phyloP scores from a whole-genome alignment of 2,888 invertebrate species.

The Meiosimyza decipiens region DNA sequence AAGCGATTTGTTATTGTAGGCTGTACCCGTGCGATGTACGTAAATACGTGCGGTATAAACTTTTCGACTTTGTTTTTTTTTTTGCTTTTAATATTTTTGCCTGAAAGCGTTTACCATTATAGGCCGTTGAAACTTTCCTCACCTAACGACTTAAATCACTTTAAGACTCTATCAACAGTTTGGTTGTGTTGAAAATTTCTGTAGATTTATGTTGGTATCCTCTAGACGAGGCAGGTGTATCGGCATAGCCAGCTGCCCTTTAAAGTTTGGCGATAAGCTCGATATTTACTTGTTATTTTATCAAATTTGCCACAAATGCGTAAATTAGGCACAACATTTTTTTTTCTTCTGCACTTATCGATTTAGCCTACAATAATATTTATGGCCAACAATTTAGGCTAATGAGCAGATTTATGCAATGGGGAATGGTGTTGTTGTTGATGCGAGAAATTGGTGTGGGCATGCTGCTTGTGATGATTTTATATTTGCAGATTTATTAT shows the following conservation, averaged over 20 bases:
- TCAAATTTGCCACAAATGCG: constrained; percentile 5
- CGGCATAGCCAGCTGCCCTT: background rate
- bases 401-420: constrained; percentile 8
- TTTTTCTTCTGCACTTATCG: background rate
- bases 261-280: background rate
- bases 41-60: background rate
- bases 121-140: constrained; percentile 47
- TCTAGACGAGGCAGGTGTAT: background rate
- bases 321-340: constrained; percentile 3
- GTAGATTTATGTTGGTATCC: too few relatives aligned
- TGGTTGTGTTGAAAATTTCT: constrained; percentile 9
- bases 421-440: too few relatives aligned
- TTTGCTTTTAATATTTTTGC: background rate
- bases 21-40: too few relatives aligned
- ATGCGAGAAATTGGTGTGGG: too few relatives aligned
- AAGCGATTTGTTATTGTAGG: too few relatives aligned
- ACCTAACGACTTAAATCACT: constrained; percentile 53
- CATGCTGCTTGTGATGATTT: too few relatives aligned
- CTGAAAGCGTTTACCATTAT: background rate
- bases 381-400: background rate
- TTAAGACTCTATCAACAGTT: constrained; percentile 52
- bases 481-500: too few relatives aligned
- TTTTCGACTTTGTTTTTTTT: constrained; percentile 1
- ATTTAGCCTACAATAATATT: constrained; percentile 8
- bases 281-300: background rate